phyloP scores from a whole-genome alignment of 1,140 invertebrate genomes.

The Monochamus saltuarius region DNA sequence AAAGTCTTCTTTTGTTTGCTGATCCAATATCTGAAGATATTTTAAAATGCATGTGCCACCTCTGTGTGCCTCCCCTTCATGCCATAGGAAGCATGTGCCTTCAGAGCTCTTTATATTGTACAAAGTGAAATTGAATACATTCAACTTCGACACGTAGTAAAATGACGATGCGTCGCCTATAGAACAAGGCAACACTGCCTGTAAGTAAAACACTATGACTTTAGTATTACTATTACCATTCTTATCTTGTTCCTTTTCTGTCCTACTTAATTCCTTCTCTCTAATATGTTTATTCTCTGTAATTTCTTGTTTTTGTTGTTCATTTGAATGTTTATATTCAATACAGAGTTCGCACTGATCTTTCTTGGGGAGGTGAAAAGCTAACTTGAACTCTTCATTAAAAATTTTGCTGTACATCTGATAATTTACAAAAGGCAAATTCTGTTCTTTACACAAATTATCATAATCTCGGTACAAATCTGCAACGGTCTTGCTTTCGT shows the following conservation, averaged over 20 bases:
- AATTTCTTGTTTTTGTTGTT: background rate
- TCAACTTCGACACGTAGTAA: background rate
- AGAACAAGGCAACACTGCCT: too few relatives aligned
- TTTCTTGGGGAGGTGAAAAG: background rate
- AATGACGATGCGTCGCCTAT: too few relatives aligned
- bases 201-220: background rate
- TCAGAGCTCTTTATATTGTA: background rate
- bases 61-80: background rate
- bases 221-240: too few relatives aligned
- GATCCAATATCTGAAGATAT: too few relatives aligned
- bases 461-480: background rate
- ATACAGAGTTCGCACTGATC: constrained; percentile 2
- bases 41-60: too few relatives aligned
- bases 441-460: background rate
- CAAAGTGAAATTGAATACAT: constrained; percentile 2
- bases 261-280: background rate
- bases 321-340: background rate
- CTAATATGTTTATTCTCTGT: too few relatives aligned
- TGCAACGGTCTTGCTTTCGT: too few relatives aligned
- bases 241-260: constrained; percentile 2
- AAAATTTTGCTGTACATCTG: background rate
- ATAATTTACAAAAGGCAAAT: background rate
- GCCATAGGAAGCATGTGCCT: background rate
- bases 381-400: background rate
- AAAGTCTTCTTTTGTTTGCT: background rate